Percentiles rank a stretch among this genome's conserved stretches.
These are phyloP conservation scores for Tipula unca DNA, from an alignment of 2,888 invertebrate genomes.

Conservation along the genomic window DNA sequence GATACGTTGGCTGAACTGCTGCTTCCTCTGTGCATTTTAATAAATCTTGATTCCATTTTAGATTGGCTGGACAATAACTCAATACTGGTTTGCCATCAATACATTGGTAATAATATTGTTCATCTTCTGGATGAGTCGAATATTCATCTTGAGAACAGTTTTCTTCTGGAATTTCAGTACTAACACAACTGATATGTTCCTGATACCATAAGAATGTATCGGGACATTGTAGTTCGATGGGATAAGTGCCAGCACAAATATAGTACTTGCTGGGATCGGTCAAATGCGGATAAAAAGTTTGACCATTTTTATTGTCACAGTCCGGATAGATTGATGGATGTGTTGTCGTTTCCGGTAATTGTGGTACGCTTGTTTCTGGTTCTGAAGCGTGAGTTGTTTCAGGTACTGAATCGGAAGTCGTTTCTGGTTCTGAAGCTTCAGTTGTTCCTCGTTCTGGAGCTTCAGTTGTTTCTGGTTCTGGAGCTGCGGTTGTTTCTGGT, in stretches of 20 bases:
- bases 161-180: not conserved
- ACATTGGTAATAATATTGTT: constrained; percentile 1
- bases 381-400: not conserved
- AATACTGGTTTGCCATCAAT: not conserved
- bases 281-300: not conserved
- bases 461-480: not conserved
- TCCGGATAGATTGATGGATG: not conserved
- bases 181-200: not conserved
- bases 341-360: not conserved
- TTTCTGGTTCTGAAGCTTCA: not conserved
- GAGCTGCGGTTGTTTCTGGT: not conserved
- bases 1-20: not conserved
- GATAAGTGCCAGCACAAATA: not conserved
- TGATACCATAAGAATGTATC: not conserved
- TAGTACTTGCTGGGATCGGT: not conserved
- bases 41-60: not conserved
- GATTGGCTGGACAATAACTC: not conserved
- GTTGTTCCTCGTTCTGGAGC: not conserved
- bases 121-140: not conserved
- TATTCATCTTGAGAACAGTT: not conserved
- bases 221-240: not conserved
- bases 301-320: not conserved
- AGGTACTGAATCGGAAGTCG: not conserved
- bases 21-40: not conserved
- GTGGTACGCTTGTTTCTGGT: not conserved